Percentiles rank a stretch among this genome's conserved stretches.
Evolutionary conservation across 2,113 vertebrate species (phyloP).

Genomic region (Fulmarus glacialis): DNA sequence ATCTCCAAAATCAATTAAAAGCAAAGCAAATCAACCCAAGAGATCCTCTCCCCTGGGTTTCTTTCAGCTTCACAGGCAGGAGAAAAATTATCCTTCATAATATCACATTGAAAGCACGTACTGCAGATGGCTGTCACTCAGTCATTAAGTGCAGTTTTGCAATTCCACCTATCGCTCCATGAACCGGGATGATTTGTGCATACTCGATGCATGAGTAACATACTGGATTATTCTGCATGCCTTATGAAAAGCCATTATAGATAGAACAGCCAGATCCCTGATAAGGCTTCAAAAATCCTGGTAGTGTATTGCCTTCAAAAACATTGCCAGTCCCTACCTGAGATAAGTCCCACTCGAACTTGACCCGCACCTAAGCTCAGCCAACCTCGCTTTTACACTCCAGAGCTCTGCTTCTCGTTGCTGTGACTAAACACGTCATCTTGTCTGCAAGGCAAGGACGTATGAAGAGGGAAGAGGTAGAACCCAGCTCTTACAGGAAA

Average conservation of each 20-base stretch:
- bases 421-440: not conserved
- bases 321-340: not conserved
- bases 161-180: not conserved
- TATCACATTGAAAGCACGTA: slow-evolving; percentile 32
- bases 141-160: slow-evolving; percentile 4
- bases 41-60: slow-evolving; percentile 4
- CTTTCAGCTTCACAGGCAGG: slow-evolving; percentile 23
- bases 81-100: slow-evolving; percentile 34
- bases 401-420: not conserved
- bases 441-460: not conserved
- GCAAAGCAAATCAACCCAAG: slow-evolving; percentile 42
- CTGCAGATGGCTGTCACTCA: slow-evolving; percentile 11
- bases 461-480: not conserved
- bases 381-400: not conserved
- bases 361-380: not conserved
- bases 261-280: slow-evolving; percentile 13
- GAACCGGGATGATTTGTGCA: not conserved
- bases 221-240: not conserved
- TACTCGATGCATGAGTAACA: not conserved
- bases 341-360: not conserved
- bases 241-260: slow-evolving; percentile 44
- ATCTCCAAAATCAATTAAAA: slow-evolving; percentile 71
- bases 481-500: not conserved
- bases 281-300: slow-evolving; percentile 4
- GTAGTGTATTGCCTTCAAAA: slow-evolving; percentile 25